Evolutionary conservation across 1,140 invertebrate genomes (phyloP), one percentile per base, ranked within the genome.

Genomic region (Diachasmimorpha longicaudata): DNA sequence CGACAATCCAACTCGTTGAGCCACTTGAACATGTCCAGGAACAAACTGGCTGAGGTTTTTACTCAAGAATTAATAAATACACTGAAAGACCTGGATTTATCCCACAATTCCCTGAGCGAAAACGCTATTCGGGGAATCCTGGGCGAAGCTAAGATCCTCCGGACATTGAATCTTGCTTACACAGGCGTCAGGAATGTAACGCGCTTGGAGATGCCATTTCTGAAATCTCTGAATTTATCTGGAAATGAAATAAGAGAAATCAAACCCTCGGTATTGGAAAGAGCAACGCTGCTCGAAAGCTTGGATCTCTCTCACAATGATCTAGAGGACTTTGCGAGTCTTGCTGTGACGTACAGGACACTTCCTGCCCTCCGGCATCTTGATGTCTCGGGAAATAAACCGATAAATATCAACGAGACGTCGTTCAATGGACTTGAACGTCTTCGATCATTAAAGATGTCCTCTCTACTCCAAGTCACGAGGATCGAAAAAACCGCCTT

Each of bases 401-500:
- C 96, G 5, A 89, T 88, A 21, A 91, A 91, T 8, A 91, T 97
- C 11, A 91, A 93, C 0, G 92, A 94, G 77, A 93, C 92, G 5
- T 94, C 94, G 82, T 95, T 97, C 77, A 91, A 92, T 23, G 91
- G 92, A 13, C 86, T 97, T 13, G 86, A 91, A 31, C 91, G 91
- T 67, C 84, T 97, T 23, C 90, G 91, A 74, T 87, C 88, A 0
- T 87, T 97, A 10, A 91, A 91, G 74, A 91, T 97, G 31, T 91
- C 91, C 55, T 90, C 93, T 82, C 85, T 97, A 44, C 83, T 90
- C 1, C 90, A 93, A 77, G 93, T 94, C 75, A 92, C 90, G 0
- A 92, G 93, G 83, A 93, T 97, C 46, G 96, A 97, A 81, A 95
- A 95, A 85, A 93, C 92, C 73, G 93, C 95, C n/a, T 95, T 97